These are phyloP conservation scores for Neoascia interrupta DNA, from an alignment of 2,888 invertebrate genomes.

Conservation along the genomic window DNA sequence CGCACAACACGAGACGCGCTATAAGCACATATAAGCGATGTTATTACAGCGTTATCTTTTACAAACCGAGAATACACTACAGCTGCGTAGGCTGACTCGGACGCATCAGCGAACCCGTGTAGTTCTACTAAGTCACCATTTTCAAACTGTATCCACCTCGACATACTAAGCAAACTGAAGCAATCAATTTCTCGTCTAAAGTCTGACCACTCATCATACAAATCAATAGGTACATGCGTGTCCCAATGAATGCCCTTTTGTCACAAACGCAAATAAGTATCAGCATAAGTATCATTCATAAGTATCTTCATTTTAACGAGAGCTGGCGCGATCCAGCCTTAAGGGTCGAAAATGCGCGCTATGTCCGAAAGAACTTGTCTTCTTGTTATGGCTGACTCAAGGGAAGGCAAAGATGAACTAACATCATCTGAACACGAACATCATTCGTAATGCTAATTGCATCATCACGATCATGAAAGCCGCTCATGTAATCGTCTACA, in stretches of 20 bases:
- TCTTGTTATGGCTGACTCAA: neutral
- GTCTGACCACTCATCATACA: slow-evolving; percentile 9
- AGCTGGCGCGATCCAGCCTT: slow-evolving; percentile 18
- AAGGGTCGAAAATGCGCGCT: slow-evolving; percentile 22
- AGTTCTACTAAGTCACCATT: slow-evolving; percentile 1
- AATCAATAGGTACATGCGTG: neutral
- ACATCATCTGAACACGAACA: no score
- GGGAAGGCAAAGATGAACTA: neutral
- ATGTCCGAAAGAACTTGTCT: slow-evolving; percentile 14
- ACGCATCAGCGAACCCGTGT: no score
- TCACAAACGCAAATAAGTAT: slow-evolving; percentile 4
- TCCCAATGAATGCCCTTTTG: slow-evolving; percentile 21
- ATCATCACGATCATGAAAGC: no score
- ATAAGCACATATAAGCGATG: slow-evolving; percentile 23
- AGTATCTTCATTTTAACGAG: slow-evolving; percentile 20
- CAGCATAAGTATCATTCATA: no score
- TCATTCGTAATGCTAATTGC: no score
- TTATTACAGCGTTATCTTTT: neutral
- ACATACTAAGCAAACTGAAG: neutral
- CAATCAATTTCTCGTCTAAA: neutral
- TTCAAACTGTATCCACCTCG: slow-evolving; percentile 66
- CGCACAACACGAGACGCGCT: no score
- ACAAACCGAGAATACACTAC: slow-evolving; percentile 19
- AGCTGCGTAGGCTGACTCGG: slow-evolving; percentile 40
- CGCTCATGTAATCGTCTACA: no score